Percentiles rank a stretch among this genome's conserved stretches.
Conservation (phyloP, 64 coral and sea anemone genomes). For the Trachythela sp. region DNA sequence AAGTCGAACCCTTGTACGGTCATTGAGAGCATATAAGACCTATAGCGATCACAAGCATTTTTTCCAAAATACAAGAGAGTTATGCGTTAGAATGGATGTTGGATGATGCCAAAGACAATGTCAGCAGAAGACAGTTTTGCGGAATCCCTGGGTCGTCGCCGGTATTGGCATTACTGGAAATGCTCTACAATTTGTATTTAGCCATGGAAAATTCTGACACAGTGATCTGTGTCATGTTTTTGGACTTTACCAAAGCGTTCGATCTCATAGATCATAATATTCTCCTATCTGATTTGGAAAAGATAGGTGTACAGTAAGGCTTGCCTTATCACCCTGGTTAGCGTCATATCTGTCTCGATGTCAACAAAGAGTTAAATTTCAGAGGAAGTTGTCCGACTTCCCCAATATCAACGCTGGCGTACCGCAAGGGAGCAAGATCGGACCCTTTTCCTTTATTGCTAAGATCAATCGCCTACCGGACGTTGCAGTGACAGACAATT, state of each 20-base stretch:
- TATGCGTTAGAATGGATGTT: neutral
- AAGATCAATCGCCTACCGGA: neutral
- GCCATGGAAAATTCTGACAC: neutral
- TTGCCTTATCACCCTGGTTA: neutral
- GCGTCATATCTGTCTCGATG: slow-evolving; percentile 2
- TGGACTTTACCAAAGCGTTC: slow-evolving; percentile 1
- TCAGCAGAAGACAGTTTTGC: neutral
- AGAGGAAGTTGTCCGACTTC: too few relatives aligned
- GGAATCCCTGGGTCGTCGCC: neutral
- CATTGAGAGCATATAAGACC: too few relatives aligned
- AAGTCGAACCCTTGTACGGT: too few relatives aligned
- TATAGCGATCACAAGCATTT: too few relatives aligned
- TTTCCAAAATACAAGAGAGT: slow-evolving; percentile 18
- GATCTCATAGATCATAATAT: slow-evolving; percentile 11
- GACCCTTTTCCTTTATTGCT: neutral
- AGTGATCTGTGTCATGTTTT: slow-evolving; percentile 10
- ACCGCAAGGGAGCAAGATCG: slow-evolving; percentile 13
- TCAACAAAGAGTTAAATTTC: slow-evolving; percentile 12
- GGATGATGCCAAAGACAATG: neutral
- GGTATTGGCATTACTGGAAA: neutral
- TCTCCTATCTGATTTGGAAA: slow-evolving; percentile 14
- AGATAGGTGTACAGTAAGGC: slow-evolving; percentile 2
- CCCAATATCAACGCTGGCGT: too few relatives aligned
- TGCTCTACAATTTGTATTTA: neutral
- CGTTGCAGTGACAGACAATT: slow-evolving; percentile 16